A percentile compares a stretch with the other conserved stretches of the same genome.
Evolutionary conservation across 2,888 invertebrate genomes (phyloP).

Genomic region (Hetaerina titia): DNA sequence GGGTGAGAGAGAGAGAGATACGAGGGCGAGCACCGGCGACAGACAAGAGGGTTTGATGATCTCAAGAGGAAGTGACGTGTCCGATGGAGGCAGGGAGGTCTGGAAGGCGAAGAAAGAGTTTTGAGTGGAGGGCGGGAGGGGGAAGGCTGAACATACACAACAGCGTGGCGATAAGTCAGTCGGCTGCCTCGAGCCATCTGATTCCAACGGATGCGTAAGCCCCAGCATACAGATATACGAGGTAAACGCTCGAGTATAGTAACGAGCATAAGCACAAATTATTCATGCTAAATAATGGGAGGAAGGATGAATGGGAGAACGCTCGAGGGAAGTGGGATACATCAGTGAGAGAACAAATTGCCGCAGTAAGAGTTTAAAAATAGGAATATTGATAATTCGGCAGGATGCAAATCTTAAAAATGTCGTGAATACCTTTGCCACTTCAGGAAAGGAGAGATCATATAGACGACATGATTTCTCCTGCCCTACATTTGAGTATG

Average conservation of each 20-base stretch:
- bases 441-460: no score
- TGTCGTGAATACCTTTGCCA: not conserved
- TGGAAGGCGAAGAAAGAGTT: conserved; percentile 24
- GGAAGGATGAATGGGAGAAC: no score
- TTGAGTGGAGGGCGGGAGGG: not conserved
- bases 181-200: not conserved
- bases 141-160: not conserved
- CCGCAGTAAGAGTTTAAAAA: not conserved
- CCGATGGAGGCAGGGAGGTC: conserved; percentile 40
- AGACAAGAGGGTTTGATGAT: conserved; percentile 53
- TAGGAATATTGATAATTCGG: not conserved
- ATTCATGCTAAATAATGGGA: not conserved
- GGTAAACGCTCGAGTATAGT: not conserved
- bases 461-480: not conserved
- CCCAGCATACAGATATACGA: not conserved
- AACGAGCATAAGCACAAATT: not conserved
- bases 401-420: not conserved
- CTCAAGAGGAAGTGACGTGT: conserved; percentile 66
- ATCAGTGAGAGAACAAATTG: not conserved
- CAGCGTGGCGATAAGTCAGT: not conserved
- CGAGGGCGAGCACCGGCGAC: conserved; percentile 13
- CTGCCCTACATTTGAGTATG: not conserved
- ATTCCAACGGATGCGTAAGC: not conserved
- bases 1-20: not conserved
- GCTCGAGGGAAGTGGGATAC: not conserved